Evolutionary conservation across 2,113 vertebrate species (phyloP).

Genomic region (Eclectus roratus): DNA sequence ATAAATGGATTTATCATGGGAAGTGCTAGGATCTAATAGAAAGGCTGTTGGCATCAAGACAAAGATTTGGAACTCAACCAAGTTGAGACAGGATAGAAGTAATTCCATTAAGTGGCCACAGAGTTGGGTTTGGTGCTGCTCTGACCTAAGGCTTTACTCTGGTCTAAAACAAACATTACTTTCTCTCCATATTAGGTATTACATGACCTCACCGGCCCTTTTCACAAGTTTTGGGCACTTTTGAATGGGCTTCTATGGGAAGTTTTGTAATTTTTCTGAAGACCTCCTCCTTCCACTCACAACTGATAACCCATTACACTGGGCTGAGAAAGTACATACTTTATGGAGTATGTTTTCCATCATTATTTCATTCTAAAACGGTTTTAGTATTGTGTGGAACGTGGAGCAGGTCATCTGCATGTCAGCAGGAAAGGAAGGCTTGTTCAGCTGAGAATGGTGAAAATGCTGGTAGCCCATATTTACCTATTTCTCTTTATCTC

Average conservation of each 20-base stretch:
- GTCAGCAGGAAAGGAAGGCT: neutral
- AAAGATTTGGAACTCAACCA: conserved; percentile 10
- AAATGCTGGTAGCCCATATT: neutral
- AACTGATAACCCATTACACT: neutral
- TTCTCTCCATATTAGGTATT: neutral
- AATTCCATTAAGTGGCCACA: conserved; percentile 1
- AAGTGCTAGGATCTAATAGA: neutral
- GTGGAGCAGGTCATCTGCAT: neutral
- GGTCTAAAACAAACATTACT: neutral
- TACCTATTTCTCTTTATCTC: neutral
- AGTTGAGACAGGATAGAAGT: neutral
- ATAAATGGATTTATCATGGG: neutral
- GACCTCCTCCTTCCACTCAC: neutral
- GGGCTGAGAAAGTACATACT: neutral
- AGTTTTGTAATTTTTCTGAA: neutral
- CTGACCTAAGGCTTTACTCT: neutral
- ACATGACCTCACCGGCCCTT: neutral
- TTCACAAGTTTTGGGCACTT: neutral
- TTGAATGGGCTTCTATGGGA: neutral
- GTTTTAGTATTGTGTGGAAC: neutral
- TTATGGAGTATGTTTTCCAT: neutral
- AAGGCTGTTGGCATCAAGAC: neutral
- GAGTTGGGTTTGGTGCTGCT: neutral
- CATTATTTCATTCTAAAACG: neutral
- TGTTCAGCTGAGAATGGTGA: neutral